Base-by-base conservation (phyloP, 2,113 vertebrate species). In the Todiramphus saurophagus region DNA sequence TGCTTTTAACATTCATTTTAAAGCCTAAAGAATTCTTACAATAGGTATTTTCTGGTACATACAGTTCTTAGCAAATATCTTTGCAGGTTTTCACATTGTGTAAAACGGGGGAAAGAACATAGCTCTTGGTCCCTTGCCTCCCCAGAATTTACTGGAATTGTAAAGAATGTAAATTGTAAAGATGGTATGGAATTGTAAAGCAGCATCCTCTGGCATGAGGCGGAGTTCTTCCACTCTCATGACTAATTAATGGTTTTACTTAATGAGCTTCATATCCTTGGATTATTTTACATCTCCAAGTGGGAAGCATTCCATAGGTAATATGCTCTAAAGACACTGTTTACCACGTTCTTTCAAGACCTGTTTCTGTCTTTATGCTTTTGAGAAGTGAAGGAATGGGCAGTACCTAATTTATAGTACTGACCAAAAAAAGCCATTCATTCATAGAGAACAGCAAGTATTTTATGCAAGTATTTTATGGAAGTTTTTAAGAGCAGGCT, bases 81-180 rank as follows among this genome's bases (percentile, higher is more conserved):
- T 24, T 1, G 4, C 70, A 66, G 1, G 0, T 88, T n/a, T 88
- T 87, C 37, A 46, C 1, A 1, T 91, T 75, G 48, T 3, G 4
- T 82, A 53, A 88, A 83, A 21, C 2, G 69, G 50, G 13, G 33
- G 24, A 81, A 59, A 74, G 20, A 76, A 55, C 39, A 44, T 20
- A 51, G 14, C 19, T 55, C 6, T 85, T 5, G 55, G 43, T 89
- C 16, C 24, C 37, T 75, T 68, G 30, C 53, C 23, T 91, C 46
- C 11, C 31, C 8, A 48, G 51, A 53, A 43, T 33, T 8, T 31
- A 39, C 21, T 62, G n/a, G 30, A 70, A 50, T 55, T 64, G 16
- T 46, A 16, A 79, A 84, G 41, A 53, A 48, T 8, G 41, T 41
- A 41, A 70, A 50, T 55, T 64, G 16, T 46, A 16, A 79, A 84